Evolutionary conservation across 2,888 invertebrate genomes (phyloP).

Genomic region (Temnothorax ravouxi): DNA sequence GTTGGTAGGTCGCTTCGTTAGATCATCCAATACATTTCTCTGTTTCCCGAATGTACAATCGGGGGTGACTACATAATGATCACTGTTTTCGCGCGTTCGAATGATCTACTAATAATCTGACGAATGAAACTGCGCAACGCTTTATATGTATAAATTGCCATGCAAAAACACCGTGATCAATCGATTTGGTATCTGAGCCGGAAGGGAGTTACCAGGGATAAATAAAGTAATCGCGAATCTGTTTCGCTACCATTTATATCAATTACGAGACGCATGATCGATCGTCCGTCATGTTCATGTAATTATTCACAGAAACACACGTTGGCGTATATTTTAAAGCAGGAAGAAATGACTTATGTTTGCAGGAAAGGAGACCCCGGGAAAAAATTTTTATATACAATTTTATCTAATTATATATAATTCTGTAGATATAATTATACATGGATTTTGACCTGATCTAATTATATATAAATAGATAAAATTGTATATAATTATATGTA

Average conservation of each 20-base stretch:
- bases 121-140: background rate
- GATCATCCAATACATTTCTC: background rate
- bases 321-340: background rate
- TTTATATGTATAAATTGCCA: background rate
- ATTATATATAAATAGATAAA: no score
- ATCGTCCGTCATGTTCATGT: constrained; percentile 29
- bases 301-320: constrained; percentile 25
- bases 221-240: constrained; percentile 34
- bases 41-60: background rate
- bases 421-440: no score
- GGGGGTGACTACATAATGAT: constrained; percentile 14
- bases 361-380: background rate
- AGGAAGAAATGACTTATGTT: constrained; percentile 8
- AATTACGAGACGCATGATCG: constrained; percentile 31
- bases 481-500: no score
- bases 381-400: no score
- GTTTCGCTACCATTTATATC: constrained; percentile 37
- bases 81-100: constrained; percentile 11
- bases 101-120: constrained; percentile 25
- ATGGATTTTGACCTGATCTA: no score
- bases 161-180: constrained; percentile 6
- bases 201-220: background rate
- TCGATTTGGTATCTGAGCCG: constrained; percentile 9
- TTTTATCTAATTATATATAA: no score
- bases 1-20: constrained; percentile 34